Conservation (phyloP, 2,888 invertebrate genomes). For the Micoletzkya japonica region DNA sequence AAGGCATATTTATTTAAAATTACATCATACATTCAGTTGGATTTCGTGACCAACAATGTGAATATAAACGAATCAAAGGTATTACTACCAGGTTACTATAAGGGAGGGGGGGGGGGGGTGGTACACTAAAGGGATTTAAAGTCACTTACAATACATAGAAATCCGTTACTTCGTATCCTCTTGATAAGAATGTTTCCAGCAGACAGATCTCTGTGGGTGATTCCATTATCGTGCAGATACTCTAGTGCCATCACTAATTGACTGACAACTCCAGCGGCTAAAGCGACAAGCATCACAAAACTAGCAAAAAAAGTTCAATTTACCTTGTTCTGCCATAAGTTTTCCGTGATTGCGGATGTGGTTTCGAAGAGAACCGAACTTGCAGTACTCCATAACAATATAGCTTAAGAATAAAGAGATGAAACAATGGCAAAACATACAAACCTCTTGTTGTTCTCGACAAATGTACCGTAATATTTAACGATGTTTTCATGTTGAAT, state of each 20-base stretch:
- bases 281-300: neutral
- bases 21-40: too few relatives aligned
- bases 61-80: too few relatives aligned
- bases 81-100: too few relatives aligned
- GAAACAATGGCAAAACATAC: neutral
- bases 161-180: conserved; percentile 5
- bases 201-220: conserved; percentile 24
- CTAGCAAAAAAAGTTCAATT: neutral
- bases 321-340: neutral
- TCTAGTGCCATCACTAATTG: conserved; percentile 11
- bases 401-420: conserved; percentile 1
- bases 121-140: neutral
- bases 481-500: conserved; percentile 19
- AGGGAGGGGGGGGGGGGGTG: too few relatives aligned
- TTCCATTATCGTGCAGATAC: neutral
- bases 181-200: conserved; percentile 17
- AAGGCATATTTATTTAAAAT: too few relatives aligned
- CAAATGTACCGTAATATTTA: conserved; percentile 17
- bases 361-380: conserved; percentile 19
- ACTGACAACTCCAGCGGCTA: neutral
- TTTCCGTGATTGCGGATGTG: neutral
- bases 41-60: too few relatives aligned
- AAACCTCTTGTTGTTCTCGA: conserved; percentile 2
- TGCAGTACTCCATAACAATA: conserved; percentile 23
- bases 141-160: neutral